Base-by-base conservation (phyloP, 2,113 vertebrate species). In the Poecile atricapillus region DNA sequence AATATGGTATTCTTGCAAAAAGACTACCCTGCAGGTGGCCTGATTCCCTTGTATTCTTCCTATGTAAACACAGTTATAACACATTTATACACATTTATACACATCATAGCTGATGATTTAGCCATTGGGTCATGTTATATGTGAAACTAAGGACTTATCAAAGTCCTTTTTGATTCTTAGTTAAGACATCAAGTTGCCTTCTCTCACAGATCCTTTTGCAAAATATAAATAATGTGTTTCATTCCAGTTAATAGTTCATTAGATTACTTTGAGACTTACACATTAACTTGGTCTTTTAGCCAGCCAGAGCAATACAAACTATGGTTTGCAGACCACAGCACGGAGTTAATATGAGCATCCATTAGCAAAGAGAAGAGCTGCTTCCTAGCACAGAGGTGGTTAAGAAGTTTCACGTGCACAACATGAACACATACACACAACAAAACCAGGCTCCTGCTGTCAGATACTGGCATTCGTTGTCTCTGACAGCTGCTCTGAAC, bases 401-500 rank as follows among this genome's bases (percentile, higher is more conserved):
- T 94, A 56, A 24, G 70, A 46, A 89, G 81, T 67, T 65, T 41
- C 56, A 82, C 19, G 10, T 4, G 31, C 35, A 62, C 2, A 1
- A 41, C 43, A 33, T 8, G 11, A 81, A 87, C 60, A 35, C 1
- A 0, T 15, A 39, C 56, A 41, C 75, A 47, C 55, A 80, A 68
- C 1, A 2, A 59, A 64, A 87, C 9, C 70, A 90, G 30, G 56
- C 67, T 55, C 78, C 76, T 94, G 82, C 79, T 8, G n/a, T 62
- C 50, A 15, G n/a, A 35, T 63, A 21, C 44, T 96, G 94, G 90
- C 93, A 93, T 77, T 74, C 1, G 0, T 85, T 80, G 53, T 80
- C 55, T 69, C 82, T 70, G 82, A 87, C 95, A 96, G 95, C 90
- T 97, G 95, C 79, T 91, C 78, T 39, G 81, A 95, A 91, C 87